Percentiles rank a stretch among this genome's conserved stretches.
These are phyloP conservation scores for Tupiocoris notatus DNA, from an alignment of 2,888 invertebrate genomes.

Conservation along the genomic window DNA sequence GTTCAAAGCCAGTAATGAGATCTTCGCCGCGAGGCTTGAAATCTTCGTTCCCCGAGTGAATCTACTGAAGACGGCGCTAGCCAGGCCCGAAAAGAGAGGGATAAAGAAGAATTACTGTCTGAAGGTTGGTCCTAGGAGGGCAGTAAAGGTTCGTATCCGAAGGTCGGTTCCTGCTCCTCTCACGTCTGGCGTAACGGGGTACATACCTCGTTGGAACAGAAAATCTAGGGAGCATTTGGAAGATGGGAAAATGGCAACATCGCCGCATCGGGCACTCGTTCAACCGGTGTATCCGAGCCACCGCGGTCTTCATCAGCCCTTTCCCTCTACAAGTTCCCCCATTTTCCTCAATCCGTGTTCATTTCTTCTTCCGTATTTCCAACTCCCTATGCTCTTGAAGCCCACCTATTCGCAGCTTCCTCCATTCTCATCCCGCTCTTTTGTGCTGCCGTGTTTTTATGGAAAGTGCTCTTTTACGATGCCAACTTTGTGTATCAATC, in stretches of 20 bases:
- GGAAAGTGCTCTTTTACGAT: neutral
- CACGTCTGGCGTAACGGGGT: too few relatives aligned
- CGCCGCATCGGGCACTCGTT: too few relatives aligned
- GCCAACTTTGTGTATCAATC: neutral
- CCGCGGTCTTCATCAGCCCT: too few relatives aligned
- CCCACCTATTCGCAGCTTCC: too few relatives aligned
- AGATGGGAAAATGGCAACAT: too few relatives aligned
- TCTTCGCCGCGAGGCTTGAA: neutral
- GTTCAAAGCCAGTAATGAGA: neutral
- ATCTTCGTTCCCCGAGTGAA: neutral
- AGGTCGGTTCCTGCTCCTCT: neutral
- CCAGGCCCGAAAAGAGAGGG: neutral
- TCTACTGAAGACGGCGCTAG: neutral
- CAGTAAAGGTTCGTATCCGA: conserved; percentile 8
- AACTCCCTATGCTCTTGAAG: too few relatives aligned
- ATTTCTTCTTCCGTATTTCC: too few relatives aligned
- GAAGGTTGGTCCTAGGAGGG: conserved; percentile 25
- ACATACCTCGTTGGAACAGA: too few relatives aligned
- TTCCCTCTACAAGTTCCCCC: too few relatives aligned
- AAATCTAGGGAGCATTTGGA: too few relatives aligned
- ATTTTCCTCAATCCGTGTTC: too few relatives aligned
- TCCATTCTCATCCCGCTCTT: neutral
- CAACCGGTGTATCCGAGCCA: too few relatives aligned
- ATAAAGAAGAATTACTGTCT: conserved; percentile 39
- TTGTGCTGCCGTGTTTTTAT: neutral